phyloP scores from a whole-genome alignment of 2,113 vertebrate genomes.

The Myodes glareolus region DNA sequence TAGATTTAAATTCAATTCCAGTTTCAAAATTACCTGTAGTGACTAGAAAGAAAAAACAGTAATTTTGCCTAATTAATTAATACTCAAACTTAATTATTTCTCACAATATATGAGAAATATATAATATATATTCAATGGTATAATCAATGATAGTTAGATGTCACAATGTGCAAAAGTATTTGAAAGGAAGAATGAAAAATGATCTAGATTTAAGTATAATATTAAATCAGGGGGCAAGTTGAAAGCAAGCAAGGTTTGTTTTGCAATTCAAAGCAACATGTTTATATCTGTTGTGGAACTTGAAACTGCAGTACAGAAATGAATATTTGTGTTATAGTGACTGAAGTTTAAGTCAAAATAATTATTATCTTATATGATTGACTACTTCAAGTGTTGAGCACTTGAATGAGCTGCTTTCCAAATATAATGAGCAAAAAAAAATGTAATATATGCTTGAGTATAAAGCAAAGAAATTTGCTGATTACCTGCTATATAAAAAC shows the following conservation, averaged over 20 bases:
- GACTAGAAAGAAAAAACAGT: neutral
- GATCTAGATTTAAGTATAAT: neutral
- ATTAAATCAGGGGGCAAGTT: neutral
- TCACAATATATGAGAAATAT: no score
- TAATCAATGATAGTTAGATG: neutral
- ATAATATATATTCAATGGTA: no score
- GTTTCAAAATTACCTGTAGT: neutral
- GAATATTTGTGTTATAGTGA: neutral
- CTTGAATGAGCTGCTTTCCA: neutral
- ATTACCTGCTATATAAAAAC: neutral
- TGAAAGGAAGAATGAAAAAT: fast-evolving
- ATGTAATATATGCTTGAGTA: neutral
- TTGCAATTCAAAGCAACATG: neutral
- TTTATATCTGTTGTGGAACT: neutral
- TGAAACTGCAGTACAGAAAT: neutral
- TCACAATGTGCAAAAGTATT: neutral
- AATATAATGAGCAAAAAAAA: neutral
- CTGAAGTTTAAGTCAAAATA: neutral
- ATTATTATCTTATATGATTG: neutral
- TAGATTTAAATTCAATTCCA: conserved; percentile 28
- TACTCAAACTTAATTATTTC: neutral
- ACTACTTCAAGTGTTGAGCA: neutral
- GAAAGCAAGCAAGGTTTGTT: neutral
- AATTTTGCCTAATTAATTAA: neutral
- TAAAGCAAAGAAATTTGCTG: neutral